These are phyloP conservation scores for Ectemnius continuus DNA, from an alignment of 2,888 invertebrate species.

Conservation along the genomic window DNA sequence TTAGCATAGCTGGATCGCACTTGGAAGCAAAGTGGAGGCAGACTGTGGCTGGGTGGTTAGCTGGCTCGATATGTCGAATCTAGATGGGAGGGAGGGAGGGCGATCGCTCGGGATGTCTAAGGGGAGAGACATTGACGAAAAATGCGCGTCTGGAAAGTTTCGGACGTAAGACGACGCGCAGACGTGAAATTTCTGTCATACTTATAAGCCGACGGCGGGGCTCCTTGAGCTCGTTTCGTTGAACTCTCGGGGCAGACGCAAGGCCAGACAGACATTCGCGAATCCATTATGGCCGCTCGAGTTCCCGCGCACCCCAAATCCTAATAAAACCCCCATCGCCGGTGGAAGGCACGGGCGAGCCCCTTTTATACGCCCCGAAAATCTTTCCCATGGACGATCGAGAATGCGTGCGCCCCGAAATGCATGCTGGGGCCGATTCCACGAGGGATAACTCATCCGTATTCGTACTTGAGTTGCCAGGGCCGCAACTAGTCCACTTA, in stretches of 20 bases:
- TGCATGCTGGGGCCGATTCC: slow-evolving; percentile 42
- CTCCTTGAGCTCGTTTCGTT: slow-evolving; percentile 43
- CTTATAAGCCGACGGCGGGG: slow-evolving; percentile 19
- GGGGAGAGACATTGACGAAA: slow-evolving; percentile 2
- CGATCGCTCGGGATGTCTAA: not conserved
- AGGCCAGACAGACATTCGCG: slow-evolving; percentile 63
- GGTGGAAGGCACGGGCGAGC: slow-evolving; percentile 50
- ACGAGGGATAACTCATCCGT: slow-evolving; percentile 55
- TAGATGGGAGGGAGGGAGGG: too few species aligned
- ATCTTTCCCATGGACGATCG: slow-evolving; percentile 68
- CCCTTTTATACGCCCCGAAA: slow-evolving; percentile 60
- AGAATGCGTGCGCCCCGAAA: slow-evolving; percentile 49
- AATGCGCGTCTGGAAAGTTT: slow-evolving; percentile 14
- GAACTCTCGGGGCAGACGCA: slow-evolving; percentile 50
- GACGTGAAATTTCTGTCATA: slow-evolving; percentile 14
- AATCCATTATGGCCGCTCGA: slow-evolving; percentile 61
- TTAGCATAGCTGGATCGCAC: slow-evolving; percentile 1
- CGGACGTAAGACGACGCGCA: slow-evolving; percentile 6
- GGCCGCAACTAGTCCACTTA: slow-evolving; percentile 51
- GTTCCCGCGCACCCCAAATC: slow-evolving; percentile 59
- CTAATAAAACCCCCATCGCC: slow-evolving; percentile 57
- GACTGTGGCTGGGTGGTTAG: not conserved
- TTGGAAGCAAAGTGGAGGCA: not conserved
- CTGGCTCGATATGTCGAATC: too few species aligned
- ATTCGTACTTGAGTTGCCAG: slow-evolving; percentile 52